Evolutionary conservation across 2,113 vertebrate genomes (phyloP), one percentile per base, ranked within the genome.

Genomic region (Agapornis roseicollis): DNA sequence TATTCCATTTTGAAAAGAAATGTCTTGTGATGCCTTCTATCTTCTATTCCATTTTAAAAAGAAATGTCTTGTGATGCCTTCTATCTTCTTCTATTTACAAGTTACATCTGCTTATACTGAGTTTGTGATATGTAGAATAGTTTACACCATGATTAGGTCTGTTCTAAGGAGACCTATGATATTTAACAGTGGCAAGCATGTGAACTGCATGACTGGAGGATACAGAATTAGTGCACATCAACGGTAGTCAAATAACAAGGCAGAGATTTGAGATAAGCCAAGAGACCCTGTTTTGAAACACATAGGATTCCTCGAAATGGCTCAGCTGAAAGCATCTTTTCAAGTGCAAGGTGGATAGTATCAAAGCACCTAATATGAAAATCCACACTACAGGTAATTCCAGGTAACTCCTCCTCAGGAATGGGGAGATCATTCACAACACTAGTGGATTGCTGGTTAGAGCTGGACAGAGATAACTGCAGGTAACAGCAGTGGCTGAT

Each of bases 261-360:
- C 52, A 47, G 33, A 50, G 56, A 17, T 46, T 23, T 72, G 47
- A 64, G 33, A 41, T 27, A 46, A 47, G 8, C 63, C 47, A 23
- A n/a, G 37, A 46, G 41, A 66, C 82, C 39, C 71, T 44, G 14
- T 28, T 52, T 74, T 23, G 50, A 20, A n/a, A 11, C 7, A 25
- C 1, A 1, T 0, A 39, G 42, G 47, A 60, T 39, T 79, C 55
- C 61, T 86, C 47, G 29, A 18, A 77, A 35, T 0, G 16, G 20
- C 70, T 83, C 84, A 47, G 65, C 71, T 68, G 33, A 73, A 74
- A 86, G 13, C 28, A 19, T 17, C 50, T 74, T 52, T 66, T 53
- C 69, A 58, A 29, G 27, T 6, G 50, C 20, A 15, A 74, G 13
- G 47, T 12, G 33, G 3, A 19, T 55, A 55, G 7, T 3, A 1